phyloP scores from a whole-genome alignment of 2,113 vertebrate genomes.

The Tonatia bakeri region DNA sequence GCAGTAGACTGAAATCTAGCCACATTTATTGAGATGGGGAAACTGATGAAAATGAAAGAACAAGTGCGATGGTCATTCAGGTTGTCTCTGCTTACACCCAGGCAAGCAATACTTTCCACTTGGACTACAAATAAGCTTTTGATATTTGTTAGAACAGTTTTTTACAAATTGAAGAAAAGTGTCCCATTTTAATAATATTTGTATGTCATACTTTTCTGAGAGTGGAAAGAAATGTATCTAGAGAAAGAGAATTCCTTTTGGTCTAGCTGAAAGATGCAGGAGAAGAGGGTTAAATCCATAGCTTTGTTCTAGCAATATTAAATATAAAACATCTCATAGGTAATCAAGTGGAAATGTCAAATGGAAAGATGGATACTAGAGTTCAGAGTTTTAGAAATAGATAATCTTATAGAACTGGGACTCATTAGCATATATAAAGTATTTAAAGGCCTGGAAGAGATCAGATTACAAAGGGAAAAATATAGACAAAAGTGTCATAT shows the following conservation, averaged over 20 bases:
- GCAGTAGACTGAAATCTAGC: background rate
- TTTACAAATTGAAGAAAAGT: background rate
- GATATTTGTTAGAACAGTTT: background rate
- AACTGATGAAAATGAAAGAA: background rate
- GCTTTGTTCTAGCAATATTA: background rate
- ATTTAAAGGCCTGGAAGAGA: background rate
- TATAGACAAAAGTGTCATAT: background rate
- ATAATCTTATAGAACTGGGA: background rate
- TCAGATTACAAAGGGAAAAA: background rate
- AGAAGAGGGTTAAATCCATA: background rate
- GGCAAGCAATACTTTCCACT: background rate
- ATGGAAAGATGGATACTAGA: background rate
- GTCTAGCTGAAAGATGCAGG: background rate
- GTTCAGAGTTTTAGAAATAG: background rate
- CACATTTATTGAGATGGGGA: background rate
- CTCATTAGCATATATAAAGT: background rate
- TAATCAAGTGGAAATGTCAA: background rate
- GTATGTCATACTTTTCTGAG: background rate
- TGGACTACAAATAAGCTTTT: background rate
- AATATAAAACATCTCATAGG: background rate
- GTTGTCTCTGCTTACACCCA: background rate
- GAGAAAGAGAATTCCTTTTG: background rate
- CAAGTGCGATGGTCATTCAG: background rate
- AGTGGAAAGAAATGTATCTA: background rate
- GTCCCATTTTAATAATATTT: background rate